phyloP scores from a whole-genome alignment of 2,888 invertebrate species.

The Piscicola geometra region DNA sequence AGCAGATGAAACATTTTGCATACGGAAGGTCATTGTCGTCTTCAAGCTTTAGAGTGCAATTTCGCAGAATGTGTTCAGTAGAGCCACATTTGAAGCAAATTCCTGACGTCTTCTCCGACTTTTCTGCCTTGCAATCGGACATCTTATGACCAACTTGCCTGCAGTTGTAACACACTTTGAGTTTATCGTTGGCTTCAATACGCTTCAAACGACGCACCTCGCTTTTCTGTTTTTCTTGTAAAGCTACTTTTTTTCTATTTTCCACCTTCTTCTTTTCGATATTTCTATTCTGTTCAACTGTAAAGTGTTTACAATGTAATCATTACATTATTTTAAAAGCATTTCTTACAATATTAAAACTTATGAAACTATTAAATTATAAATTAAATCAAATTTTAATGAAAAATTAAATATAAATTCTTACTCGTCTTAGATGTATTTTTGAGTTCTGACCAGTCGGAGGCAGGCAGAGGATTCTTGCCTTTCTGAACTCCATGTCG shows the following conservation, averaged over 20 bases:
- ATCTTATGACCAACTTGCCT: constrained; percentile 73
- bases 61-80: constrained; percentile 67
- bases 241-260: neutral
- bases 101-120: constrained; percentile 47
- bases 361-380: too few species aligned
- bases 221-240: constrained; percentile 25
- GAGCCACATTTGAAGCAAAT: constrained; percentile 86
- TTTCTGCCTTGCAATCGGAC: constrained; percentile 72
- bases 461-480: neutral
- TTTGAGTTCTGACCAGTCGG: neutral
- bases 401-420: neutral
- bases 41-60: constrained; percentile 48
- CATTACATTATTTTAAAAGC: neutral
- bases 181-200: constrained; percentile 25
- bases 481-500: neutral
- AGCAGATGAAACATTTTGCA: constrained; percentile 83
- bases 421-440: neutral
- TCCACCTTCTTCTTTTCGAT: constrained; percentile 19
- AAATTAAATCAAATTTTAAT: too few species aligned
- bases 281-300: neutral
- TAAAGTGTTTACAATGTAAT: neutral
- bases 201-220: constrained; percentile 40
- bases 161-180: constrained; percentile 71
- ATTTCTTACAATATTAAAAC: constrained; percentile 16
- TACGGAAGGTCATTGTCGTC: constrained; percentile 64